Percentiles rank a stretch among this genome's conserved stretches.
Evolutionary conservation across 2,113 vertebrate genomes (phyloP).

Genomic region (Dermatemys mawii): DNA sequence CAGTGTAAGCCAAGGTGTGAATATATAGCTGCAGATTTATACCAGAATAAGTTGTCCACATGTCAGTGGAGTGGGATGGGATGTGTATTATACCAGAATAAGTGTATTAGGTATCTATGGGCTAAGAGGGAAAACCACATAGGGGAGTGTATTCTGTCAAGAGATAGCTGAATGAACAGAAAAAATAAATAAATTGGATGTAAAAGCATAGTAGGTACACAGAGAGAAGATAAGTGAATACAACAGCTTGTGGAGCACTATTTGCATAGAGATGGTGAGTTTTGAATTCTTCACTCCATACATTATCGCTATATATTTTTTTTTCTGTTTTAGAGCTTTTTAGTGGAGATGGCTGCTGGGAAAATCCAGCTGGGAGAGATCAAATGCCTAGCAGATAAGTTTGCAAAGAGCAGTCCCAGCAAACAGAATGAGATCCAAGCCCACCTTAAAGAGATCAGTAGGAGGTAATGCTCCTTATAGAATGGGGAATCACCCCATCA

Average conservation of each 20-base stretch:
- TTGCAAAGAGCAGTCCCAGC: slow-evolving; percentile 79
- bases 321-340: slow-evolving; percentile 80
- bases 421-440: slow-evolving; percentile 77
- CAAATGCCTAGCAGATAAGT: slow-evolving; percentile 75
- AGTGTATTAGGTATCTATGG: accelerated
- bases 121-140: accelerated
- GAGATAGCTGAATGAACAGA: background rate
- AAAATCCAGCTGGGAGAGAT: slow-evolving; percentile 83
- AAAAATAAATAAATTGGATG: background rate
- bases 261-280: background rate
- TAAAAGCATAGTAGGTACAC: background rate
- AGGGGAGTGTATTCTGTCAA: background rate
- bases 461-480: slow-evolving; percentile 75
- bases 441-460: slow-evolving; percentile 71
- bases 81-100: accelerated
- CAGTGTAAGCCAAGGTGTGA: background rate
- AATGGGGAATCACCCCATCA: background rate
- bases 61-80: background rate
- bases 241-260: background rate
- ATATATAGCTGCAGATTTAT: background rate
- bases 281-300: background rate
- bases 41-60: background rate
- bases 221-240: background rate
- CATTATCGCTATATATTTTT: background rate
- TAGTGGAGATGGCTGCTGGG: slow-evolving; percentile 84